Percentiles rank a stretch among this genome's conserved stretches.
Evolutionary conservation across 2,888 invertebrate species (phyloP).

Genomic region (Zygogramma bicolorata): DNA sequence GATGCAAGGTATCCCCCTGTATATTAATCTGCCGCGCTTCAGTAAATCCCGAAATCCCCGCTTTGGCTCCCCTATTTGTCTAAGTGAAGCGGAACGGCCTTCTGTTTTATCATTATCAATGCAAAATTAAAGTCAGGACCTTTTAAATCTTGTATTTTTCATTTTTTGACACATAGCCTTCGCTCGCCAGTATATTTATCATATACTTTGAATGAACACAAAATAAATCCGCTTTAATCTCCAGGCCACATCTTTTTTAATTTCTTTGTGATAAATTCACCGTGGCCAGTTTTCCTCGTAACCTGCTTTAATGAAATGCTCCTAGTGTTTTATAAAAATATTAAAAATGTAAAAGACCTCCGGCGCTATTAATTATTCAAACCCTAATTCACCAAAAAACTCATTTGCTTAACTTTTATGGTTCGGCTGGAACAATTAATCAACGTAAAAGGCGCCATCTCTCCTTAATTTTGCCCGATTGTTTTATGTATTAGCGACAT

Average conservation of each 20-base stretch:
- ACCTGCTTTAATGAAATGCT: conserved; percentile 28
- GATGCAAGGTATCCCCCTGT: no score
- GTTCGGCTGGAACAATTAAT: conserved; percentile 28
- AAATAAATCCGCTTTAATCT: not conserved
- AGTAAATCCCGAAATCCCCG: no score
- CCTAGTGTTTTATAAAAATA: conserved; percentile 28
- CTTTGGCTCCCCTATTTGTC: no score
- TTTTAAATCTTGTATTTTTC: no score
- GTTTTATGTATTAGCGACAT: conserved; percentile 29
- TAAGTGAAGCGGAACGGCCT: no score
- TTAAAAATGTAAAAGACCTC: conserved; percentile 29
- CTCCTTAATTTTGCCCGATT: conserved; percentile 23
- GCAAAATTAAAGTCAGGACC: no score
- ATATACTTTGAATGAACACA: not conserved
- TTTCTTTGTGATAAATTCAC: not conserved
- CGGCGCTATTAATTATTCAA: conserved; percentile 33
- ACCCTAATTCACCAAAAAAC: conserved; percentile 33
- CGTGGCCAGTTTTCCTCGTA: conserved; percentile 8
- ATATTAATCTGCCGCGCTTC: no score
- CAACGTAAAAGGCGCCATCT: conserved; percentile 23
- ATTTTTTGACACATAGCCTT: not conserved
- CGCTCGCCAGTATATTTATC: not conserved
- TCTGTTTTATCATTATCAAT: no score
- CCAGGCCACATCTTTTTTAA: not conserved
- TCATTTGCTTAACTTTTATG: conserved; percentile 36